Evolutionary conservation across 2,888 invertebrate genomes (phyloP).

Genomic region (Chloroclysta siterata): DNA sequence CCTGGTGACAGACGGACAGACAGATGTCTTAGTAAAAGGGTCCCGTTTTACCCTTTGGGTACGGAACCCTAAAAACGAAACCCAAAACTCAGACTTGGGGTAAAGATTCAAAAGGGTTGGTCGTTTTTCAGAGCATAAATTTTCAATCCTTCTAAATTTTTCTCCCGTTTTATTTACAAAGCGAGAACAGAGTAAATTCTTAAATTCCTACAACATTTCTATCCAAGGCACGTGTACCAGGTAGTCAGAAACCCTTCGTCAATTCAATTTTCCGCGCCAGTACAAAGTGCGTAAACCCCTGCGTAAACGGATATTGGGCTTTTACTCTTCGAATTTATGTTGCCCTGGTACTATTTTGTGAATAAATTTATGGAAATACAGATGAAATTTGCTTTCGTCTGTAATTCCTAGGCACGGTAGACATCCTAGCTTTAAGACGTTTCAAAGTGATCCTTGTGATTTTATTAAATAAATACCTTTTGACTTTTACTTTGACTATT

Average conservation of each 20-base stretch:
- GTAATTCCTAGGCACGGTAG: neutral
- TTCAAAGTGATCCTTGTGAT: too few species aligned
- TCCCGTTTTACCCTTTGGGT: too few species aligned
- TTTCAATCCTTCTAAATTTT: too few species aligned
- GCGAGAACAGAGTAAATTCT: neutral
- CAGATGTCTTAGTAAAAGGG: too few species aligned
- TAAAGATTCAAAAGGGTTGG: too few species aligned
- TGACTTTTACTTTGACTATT: neutral
- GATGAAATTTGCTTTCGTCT: neutral
- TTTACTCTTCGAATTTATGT: conserved; percentile 47
- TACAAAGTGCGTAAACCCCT: conserved; percentile 45
- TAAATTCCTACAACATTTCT: neutral
- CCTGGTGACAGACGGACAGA: too few species aligned
- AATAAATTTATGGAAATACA: conserved; percentile 23
- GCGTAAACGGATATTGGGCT: conserved; percentile 53
- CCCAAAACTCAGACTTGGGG: too few species aligned
- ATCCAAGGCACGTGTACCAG: conserved; percentile 21
- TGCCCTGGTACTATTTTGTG: conserved; percentile 46
- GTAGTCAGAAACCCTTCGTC: conserved; percentile 35
- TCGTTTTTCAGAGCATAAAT: too few species aligned
- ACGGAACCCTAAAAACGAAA: too few species aligned
- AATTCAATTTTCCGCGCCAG: conserved; percentile 48
- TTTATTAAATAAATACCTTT: too few species aligned
- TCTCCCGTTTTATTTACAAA: too few species aligned
- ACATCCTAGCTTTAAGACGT: too few species aligned